Conservation (phyloP, 2,888 invertebrate genomes). For the Lamellibrachia columna region DNA sequence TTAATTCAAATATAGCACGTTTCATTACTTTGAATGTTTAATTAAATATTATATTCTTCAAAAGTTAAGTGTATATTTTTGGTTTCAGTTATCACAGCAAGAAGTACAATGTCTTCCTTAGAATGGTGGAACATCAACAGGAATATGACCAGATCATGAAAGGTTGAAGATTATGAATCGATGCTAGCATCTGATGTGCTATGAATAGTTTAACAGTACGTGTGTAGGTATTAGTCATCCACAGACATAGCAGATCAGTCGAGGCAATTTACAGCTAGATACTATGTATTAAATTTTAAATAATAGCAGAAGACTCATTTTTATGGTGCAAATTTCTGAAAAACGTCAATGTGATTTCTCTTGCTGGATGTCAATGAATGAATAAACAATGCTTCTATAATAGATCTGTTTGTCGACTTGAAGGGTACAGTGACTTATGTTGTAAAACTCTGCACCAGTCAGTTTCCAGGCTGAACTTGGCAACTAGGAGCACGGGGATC, state of each 20-base stretch:
- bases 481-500: no score
- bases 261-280: background rate
- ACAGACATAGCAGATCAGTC: background rate
- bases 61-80: slow-evolving; percentile 48
- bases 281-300: background rate
- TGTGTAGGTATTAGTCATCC: background rate
- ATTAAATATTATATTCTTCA: slow-evolving; percentile 23
- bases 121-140: slow-evolving; percentile 82
- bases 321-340: background rate
- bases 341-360: background rate
- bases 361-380: background rate
- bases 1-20: no score
- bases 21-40: background rate
- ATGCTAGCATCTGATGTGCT: background rate
- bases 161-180: background rate
- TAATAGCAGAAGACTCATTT: background rate
- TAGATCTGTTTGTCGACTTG: background rate
- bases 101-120: slow-evolving; percentile 85
- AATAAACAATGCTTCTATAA: background rate
- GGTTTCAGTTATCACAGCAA: slow-evolving; percentile 78
- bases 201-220: background rate
- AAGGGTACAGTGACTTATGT: background rate
- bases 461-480: no score
- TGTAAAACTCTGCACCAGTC: no score
- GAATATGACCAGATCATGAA: slow-evolving; percentile 56